Base-by-base conservation (phyloP, 2,113 vertebrate genomes). In the Dolichallabes microphthalmus region DNA sequence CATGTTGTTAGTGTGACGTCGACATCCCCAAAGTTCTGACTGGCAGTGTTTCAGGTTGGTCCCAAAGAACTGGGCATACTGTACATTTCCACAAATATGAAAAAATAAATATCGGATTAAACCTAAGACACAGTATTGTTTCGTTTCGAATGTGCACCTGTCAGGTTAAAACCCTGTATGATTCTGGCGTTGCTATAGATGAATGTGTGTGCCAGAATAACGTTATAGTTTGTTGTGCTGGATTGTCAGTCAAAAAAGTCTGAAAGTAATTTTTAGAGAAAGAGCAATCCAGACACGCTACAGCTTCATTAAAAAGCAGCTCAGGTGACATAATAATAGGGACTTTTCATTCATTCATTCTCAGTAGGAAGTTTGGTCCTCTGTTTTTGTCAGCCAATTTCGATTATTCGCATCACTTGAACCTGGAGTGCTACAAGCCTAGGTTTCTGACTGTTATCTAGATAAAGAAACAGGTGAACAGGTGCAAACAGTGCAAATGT, bases 401-500 rank as follows among this genome's bases (percentile, higher is more conserved):
- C 86, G 55, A 14, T 58, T 76, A 35, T 53, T 80, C 57, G 2
- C 71, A 75, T 85, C n/a, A 7, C 69, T 39, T 76, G 20, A 27
- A 63, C 39, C 53, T 61, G 17, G 9, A 86, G 86, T 17, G 30
- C 68, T 55, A 68, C 27, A 61, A 66, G 55, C n/a, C 39, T 81
- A 82, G 60, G 19, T 90, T 85, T 80, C 15, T 66, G 77, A 68
- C 27, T 69, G 25, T n/a, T 4, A 30, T 89, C 39, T 85, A 84
- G 88, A 87, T 77, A 90, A 92, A 91, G 79, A 66, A 93, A 93
- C 92, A 93, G 77, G 84, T 92, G 81, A 86, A 92, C 82, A 83
- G 80, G 93, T 93, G 93, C 90, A 93, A 93, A 93, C 82, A 89
- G 93, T 93, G 93, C 91, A 93, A 92, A 91, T 91, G 88, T 90